Percentiles rank a stretch among this genome's conserved stretches.
Evolutionary conservation across 2,113 vertebrate species (phyloP).

Genomic region (Pachycephala philippinensis): DNA sequence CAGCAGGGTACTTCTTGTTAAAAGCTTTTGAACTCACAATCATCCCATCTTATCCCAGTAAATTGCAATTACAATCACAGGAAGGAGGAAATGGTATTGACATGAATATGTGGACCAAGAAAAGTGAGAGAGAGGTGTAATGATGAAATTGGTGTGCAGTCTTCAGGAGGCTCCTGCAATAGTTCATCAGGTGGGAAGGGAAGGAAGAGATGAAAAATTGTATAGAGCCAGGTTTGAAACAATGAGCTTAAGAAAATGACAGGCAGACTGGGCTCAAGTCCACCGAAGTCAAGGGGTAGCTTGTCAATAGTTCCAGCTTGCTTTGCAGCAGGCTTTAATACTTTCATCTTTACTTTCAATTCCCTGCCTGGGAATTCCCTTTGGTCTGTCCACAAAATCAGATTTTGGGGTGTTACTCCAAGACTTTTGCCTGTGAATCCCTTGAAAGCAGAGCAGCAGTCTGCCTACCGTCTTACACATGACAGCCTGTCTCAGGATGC

Average conservation of each 20-base stretch:
- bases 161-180: background rate
- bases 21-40: background rate
- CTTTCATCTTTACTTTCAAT: background rate
- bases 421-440: background rate
- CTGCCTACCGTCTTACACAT: background rate
- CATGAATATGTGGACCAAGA: background rate
- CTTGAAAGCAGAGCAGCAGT: background rate
- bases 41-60: background rate
- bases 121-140: background rate
- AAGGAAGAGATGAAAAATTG: background rate
- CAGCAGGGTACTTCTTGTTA: background rate
- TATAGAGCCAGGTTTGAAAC: background rate
- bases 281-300: fast-evolving
- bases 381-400: background rate
- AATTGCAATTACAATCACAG: background rate
- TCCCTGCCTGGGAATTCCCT: background rate
- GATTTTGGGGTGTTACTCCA: background rate
- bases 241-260: background rate
- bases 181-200: background rate
- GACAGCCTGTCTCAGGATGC: background rate
- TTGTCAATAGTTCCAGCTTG: background rate
- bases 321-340: background rate
- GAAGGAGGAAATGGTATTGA: background rate
- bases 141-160: background rate
- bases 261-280: background rate